Conservation (phyloP, 2,888 invertebrate species). For the Mongoloraphidia duomilia region DNA sequence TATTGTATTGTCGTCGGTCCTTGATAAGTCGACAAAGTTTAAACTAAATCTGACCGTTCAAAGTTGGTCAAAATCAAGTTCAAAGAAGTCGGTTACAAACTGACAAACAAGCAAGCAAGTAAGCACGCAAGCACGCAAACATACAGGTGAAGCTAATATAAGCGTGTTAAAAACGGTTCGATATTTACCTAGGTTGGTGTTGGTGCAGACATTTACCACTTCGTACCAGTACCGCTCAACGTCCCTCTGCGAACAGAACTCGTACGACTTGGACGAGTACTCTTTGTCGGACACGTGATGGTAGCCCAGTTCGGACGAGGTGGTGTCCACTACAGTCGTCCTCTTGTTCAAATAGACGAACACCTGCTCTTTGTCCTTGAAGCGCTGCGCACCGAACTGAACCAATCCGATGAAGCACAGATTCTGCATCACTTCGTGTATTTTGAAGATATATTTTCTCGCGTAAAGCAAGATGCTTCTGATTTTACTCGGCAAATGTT, state of each 20-base stretch:
- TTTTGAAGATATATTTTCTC: slow-evolving; percentile 41
- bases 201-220: slow-evolving; percentile 49
- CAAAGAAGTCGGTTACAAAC: too few species aligned
- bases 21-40: too few species aligned
- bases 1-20: too few species aligned
- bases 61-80: too few species aligned
- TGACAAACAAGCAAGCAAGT: too few species aligned
- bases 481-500: slow-evolving; percentile 39
- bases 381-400: slow-evolving; percentile 48
- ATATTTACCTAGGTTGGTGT: slow-evolving; percentile 42
- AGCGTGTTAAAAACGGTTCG: too few species aligned
- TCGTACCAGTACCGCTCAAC: slow-evolving; percentile 54
- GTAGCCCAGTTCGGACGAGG: slow-evolving; percentile 44
- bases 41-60: too few species aligned
- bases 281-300: slow-evolving; percentile 39
- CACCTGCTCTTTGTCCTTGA: slow-evolving; percentile 55
- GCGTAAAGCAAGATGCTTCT: slow-evolving; percentile 35
- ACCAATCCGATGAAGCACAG: slow-evolving; percentile 52
- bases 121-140: too few species aligned
- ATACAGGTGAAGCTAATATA: too few species aligned
- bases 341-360: slow-evolving; percentile 51
- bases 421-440: slow-evolving; percentile 39
- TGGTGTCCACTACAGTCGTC: slow-evolving; percentile 49
- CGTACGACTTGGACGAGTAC: slow-evolving; percentile 40
- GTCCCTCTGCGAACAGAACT: slow-evolving; percentile 36